phyloP scores from a whole-genome alignment of 2,113 vertebrate species.

The Ictalurus punctatus region DNA sequence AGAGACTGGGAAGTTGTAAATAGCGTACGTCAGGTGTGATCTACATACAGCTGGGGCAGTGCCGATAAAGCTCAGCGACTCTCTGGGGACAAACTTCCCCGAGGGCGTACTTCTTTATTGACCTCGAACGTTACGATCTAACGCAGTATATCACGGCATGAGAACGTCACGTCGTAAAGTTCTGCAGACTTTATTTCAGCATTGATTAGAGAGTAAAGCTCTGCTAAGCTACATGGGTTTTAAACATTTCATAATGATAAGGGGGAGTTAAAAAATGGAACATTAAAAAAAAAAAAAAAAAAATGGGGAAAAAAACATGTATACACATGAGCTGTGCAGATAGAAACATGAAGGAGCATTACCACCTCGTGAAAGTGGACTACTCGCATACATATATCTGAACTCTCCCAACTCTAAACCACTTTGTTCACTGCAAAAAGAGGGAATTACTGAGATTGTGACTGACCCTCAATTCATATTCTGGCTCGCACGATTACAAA shows the following conservation, averaged over 20 bases:
- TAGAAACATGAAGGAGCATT: not conserved
- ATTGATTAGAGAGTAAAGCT: constrained; percentile 13
- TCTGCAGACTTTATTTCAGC: constrained; percentile 9
- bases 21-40: constrained; percentile 25
- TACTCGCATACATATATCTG: not conserved
- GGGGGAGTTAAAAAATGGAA: not conserved
- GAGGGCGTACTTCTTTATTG: constrained; percentile 8
- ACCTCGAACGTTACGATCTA: constrained; percentile 31
- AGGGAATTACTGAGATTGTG: not conserved
- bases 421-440: not conserved
- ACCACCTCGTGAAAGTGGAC: not conserved
- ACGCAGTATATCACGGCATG: not conserved
- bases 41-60: not conserved
- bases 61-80: not conserved
- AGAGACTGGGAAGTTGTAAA: constrained; percentile 23
- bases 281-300: not conserved
- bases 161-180: not conserved
- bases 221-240: not conserved
- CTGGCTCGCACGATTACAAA: not conserved
- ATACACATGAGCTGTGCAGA: not conserved
- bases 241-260: not conserved
- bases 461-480: not conserved
- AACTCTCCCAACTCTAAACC: not conserved
- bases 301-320: too few species aligned
- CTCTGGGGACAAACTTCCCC: not conserved